Conservation (phyloP, 1,140 invertebrate genomes). For the Conopomorpha cramerella region DNA sequence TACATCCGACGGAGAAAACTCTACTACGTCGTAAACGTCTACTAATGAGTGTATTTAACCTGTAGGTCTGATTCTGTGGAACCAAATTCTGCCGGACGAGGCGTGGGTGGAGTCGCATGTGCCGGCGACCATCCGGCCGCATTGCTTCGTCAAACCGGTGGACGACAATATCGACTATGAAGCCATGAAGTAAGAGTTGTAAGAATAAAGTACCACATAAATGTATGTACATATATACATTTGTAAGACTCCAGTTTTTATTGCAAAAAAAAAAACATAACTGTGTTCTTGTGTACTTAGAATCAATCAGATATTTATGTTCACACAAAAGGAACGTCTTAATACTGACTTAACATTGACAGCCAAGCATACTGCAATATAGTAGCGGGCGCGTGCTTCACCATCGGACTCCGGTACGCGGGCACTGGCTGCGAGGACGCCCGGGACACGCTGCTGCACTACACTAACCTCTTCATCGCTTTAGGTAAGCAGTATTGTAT, state of each 20-base stretch:
- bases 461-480: conserved; percentile 69
- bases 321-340: too few species aligned
- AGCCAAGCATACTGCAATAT: conserved; percentile 97
- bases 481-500: too few species aligned
- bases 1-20: neutral
- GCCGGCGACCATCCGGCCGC: conserved; percentile 73
- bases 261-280: too few species aligned
- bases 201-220: too few species aligned
- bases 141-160: conserved; percentile 72
- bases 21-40: neutral
- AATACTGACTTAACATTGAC: too few species aligned
- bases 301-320: too few species aligned
- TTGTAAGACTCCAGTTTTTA: too few species aligned
- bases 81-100: conserved; percentile 77
- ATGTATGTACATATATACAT: too few species aligned
- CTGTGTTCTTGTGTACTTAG: too few species aligned
- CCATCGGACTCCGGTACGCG: conserved; percentile 91
- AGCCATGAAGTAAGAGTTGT: conserved; percentile 89
- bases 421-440: conserved; percentile 87
- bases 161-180: conserved; percentile 84
- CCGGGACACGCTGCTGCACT: conserved; percentile 73
- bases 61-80: conserved; percentile 81
- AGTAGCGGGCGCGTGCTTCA: conserved; percentile 91
- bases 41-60: neutral
- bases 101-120: conserved; percentile 88